phyloP scores from a whole-genome alignment of 2,797 vertebrate genomes.

The Pempheris klunzingeri region DNA sequence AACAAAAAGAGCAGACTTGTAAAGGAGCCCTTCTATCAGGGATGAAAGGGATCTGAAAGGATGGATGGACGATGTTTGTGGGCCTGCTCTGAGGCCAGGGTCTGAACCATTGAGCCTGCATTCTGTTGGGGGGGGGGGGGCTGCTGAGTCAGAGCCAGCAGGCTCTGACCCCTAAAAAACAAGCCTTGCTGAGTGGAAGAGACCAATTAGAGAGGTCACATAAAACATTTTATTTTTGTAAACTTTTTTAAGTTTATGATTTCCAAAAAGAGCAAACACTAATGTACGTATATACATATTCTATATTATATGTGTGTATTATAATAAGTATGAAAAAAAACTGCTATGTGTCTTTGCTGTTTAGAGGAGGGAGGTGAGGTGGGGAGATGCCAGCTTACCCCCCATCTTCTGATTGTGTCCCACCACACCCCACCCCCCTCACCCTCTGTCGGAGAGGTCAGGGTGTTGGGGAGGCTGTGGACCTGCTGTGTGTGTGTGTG shows the following conservation, averaged over 20 bases:
- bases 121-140: conserved; percentile 35
- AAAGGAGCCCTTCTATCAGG: conserved; percentile 75
- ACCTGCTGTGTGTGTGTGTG: background rate
- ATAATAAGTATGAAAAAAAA: conserved; percentile 73
- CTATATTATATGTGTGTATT: conserved; percentile 82
- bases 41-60: conserved; percentile 53
- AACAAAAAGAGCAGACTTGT: conserved; percentile 71
- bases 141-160: too few species aligned
- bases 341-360: conserved; percentile 61
- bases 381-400: conserved; percentile 21
- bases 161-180: conserved; percentile 71
- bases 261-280: conserved; percentile 81
- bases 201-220: conserved; percentile 78
- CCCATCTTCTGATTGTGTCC: conserved; percentile 26
- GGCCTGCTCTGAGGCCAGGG: conserved; percentile 65
- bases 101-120: conserved; percentile 72
- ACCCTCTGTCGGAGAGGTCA: conserved; percentile 1
- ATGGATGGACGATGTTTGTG: conserved; percentile 67
- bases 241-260: conserved; percentile 87
- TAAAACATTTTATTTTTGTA: conserved; percentile 89
- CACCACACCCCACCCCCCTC: conserved; percentile 11
- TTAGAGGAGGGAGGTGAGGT: conserved; percentile 51
- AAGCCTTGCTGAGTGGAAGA: conserved; percentile 78
- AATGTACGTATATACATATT: conserved; percentile 80
- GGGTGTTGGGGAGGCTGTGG: background rate